Base-by-base conservation (phyloP, 2,797 vertebrate species). In the Dendrocincla fuliginosa region DNA sequence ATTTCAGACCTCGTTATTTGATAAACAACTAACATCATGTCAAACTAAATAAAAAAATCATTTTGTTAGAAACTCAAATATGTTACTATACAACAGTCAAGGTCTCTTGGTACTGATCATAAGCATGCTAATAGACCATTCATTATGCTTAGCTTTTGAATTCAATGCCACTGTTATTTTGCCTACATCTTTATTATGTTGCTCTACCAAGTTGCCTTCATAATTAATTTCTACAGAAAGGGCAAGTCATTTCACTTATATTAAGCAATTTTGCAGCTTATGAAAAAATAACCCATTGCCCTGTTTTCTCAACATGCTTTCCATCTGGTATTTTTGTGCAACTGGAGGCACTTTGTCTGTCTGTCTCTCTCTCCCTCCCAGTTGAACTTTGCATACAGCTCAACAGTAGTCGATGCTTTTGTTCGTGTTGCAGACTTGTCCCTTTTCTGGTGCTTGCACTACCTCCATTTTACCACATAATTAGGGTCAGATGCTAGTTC, bases 221-320 rank as follows among this genome's bases (percentile, higher is more conserved):
- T 96, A 95, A 95, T 96, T 93, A 92, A 87, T 95, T 94, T 91
- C 91, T 90, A 46, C 68, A 89, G 60, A 92, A 92, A 94, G 80
- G 75, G 69, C 90, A 95, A 85, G 81, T 96, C 17, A 90, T 91
- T 93, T 93, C 61, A 83, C 23, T 92, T 93, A 60, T 50, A 71
- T 90, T 87, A 81, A 83, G 78, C 75, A 96, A 89, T 94, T 93
- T 93, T 81, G 35, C 73, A 77, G 63, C 71, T 84, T 93, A 60
- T 90, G 57, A 92, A 84, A 84, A 94, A 94, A 74, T 84, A 96
- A 97, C 86, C 74, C 50, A 30, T 77, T 86, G 93, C 83, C 90
- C 93, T 89, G 64, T 71, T 93, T 92, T 57, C 53, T 94, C 84
- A 90, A 39, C 83, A 91, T 33, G 33, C 75, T 87, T 94, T 86